Base-by-base conservation (phyloP, 2,797 vertebrate species). In the Sarcophilus harrisii region DNA sequence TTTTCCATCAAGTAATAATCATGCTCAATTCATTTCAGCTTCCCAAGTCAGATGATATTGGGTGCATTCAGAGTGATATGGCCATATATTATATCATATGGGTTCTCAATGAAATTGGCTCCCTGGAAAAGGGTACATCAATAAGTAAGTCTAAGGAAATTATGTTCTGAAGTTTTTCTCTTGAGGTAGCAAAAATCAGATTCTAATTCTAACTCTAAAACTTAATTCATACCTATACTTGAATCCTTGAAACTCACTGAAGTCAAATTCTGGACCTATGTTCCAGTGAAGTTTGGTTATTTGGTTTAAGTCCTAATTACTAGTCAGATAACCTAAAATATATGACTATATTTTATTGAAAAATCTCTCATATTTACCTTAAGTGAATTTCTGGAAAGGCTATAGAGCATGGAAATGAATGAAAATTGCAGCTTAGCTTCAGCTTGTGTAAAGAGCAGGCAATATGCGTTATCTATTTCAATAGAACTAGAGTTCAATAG, bases 401-500 rank as follows among this genome's bases (percentile, higher is more conserved):
- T 29, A 59, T 29, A 89, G 97, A 90, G 62, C 0, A 0, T n/a
- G 62, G 0, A 93, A 96, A 87, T 0, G 90, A 29, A 24, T 6
- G 27, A 1, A 18, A 58, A 49, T 1, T 91, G 91, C 30, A 55
- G 6, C 10, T 92, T 32, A n/a, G 0, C 4, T 10, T 58, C 30
- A 89, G 1, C 29, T 93, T 49, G 2, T 52, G 55, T 27, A n/a
- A 66, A 94, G 14, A 92, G 94, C 13, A 49, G 45, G 32, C 54
- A 24, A 30, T 58, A 92, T 90, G 91, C 57, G 93, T 92, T 30
- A 94, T 81, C 28, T 0, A 91, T 96, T 96, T 91, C 29, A 66
- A 92, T 94, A 96, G 21, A 97, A 60, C 90, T 55, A 55, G 54
- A 87, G n/a, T n/a, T n/a, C n/a, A n/a, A n/a, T n/a, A n/a, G 89